Evolutionary conservation across 2,888 invertebrate species (phyloP).

Genomic region (Hypsopygia costalis): DNA sequence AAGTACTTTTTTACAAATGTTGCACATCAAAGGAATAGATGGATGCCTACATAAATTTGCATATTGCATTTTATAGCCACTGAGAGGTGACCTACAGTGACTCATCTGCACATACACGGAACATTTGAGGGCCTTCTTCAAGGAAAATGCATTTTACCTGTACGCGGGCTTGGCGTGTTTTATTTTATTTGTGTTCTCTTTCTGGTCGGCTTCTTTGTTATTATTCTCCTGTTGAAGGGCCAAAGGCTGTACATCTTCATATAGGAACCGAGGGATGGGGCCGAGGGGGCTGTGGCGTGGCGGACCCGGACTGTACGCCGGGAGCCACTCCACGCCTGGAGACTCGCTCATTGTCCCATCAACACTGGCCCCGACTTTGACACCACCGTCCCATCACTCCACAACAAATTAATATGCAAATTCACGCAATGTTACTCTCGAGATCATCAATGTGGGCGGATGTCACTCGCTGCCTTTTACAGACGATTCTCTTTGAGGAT

Average conservation of each 20-base stretch:
- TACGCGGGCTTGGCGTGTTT: conserved; percentile 81
- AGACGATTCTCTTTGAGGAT: conserved; percentile 67
- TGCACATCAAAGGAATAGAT: too few relatives aligned
- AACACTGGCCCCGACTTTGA: conserved; percentile 12
- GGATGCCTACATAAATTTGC: not conserved
- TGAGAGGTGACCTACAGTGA: conserved; percentile 24
- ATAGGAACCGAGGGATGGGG: conserved; percentile 69
- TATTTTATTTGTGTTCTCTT: conserved; percentile 68
- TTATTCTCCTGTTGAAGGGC: conserved; percentile 67
- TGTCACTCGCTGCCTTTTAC: conserved; percentile 64
- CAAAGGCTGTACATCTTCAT: conserved; percentile 70
- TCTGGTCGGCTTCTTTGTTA: conserved; percentile 66
- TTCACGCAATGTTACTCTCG: conserved; percentile 32
- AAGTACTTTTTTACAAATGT: too few relatives aligned
- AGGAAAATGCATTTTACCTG: conserved; percentile 60
- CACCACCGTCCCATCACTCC: conserved; percentile 14
- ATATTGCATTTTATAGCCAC: conserved; percentile 12
- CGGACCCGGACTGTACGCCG: conserved; percentile 73
- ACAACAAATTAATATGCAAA: conserved; percentile 34
- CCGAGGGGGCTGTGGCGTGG: conserved; percentile 75
- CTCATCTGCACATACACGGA: conserved; percentile 27
- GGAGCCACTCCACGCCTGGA: conserved; percentile 78
- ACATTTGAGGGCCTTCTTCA: conserved; percentile 22
- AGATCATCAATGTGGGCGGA: conserved; percentile 47
- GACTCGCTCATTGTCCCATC: conserved; percentile 75